Evolutionary conservation across 2,113 vertebrate species (phyloP).

Genomic region (Tragulus kanchil): DNA sequence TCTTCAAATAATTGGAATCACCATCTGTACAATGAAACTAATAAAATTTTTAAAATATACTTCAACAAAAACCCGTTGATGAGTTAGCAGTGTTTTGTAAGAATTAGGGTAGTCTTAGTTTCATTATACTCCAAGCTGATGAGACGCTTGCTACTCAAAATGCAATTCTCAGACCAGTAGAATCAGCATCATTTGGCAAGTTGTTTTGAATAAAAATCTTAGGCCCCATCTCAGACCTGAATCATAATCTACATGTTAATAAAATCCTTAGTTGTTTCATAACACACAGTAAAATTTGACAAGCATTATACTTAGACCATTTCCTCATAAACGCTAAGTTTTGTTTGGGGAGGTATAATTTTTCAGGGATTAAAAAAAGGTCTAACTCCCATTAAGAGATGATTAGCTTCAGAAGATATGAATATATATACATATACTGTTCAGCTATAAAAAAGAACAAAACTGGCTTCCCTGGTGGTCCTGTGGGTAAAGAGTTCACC

Average conservation of each 20-base stretch:
- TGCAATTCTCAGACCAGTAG: neutral
- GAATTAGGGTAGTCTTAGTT: neutral
- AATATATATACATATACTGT: neutral
- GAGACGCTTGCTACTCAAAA: neutral
- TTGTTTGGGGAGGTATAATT: neutral
- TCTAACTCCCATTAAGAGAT: neutral
- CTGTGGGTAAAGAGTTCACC: no score
- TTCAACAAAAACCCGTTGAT: neutral
- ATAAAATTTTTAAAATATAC: neutral
- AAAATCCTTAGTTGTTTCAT: neutral
- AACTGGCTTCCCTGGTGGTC: no score
- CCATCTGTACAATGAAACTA: neutral
- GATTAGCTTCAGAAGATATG: neutral
- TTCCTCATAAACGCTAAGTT: neutral
- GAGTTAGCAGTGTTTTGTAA: neutral
- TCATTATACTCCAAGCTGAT: neutral
- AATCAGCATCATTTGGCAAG: neutral
- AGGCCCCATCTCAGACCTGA: neutral
- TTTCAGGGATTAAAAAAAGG: neutral
- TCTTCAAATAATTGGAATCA: neutral
- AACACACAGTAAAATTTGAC: neutral
- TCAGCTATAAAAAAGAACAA: neutral
- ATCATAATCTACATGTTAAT: neutral
- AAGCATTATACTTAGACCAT: neutral
- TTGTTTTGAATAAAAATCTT: neutral